Evolutionary conservation across 2,113 vertebrate species (phyloP), one percentile per base, ranked within the genome.

Genomic region (Octodon degus): DNA sequence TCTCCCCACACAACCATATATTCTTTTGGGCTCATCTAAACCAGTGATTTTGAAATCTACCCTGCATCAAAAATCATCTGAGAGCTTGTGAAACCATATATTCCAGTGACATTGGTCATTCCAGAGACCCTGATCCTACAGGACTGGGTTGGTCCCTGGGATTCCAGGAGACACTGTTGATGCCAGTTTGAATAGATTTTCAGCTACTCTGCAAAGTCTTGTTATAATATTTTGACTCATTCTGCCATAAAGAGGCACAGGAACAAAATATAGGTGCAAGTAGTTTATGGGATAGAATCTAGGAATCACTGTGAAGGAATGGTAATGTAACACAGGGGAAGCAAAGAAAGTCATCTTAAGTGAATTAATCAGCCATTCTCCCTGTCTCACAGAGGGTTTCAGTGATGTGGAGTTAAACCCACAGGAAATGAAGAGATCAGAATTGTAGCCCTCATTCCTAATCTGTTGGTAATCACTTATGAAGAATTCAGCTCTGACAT

Each of bases 341-440:
- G 30, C 34, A 85, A 34, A 47, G 13, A 34, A 74, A 55, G 7
- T 3, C 24, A 60, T n/a, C 10, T 0, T 8, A 4, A 3, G 1
- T 27, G 1, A 63, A 40, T 2, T 4, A 12, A 13, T 2, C 37
- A 11, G 5, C 0, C 1, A 17, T 0, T 58, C 58, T 53, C 1
- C 16, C 1, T 47, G 34, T 22, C 8, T 22, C 7, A 0, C 9
- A 25, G 3, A 27, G 3, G 34, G 5, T 7, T 40, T 14, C 37
- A 27, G n/a, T 62, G n/a, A 14, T 74, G n/a, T 74, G n/a, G 27
- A 68, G 40, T 34, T 58, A 32, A 53, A 19, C 30, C 13, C 20
- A 6, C 3, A 24, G 55, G 16, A 19, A 79, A 62, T 30, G 12
- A 32, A 16, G 25, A 43, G 4, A 19, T 4, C 40, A 93, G 37